Conservation (phyloP, 2,113 vertebrate species). For the Hiodon tergisus region DNA sequence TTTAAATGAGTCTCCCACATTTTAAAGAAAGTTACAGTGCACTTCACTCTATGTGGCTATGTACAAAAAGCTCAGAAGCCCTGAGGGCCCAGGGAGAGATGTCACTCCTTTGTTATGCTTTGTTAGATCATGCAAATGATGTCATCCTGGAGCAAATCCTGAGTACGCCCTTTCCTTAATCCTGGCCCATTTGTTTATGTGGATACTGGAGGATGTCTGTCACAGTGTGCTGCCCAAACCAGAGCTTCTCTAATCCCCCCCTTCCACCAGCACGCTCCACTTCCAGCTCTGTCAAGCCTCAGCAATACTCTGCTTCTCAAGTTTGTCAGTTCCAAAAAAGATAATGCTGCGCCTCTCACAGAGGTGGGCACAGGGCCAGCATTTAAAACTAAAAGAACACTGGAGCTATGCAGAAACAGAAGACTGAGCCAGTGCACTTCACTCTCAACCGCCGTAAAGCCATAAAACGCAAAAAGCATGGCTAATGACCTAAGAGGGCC, state of each 20-base stretch:
- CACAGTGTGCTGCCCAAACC: neutral
- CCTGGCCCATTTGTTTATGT: neutral
- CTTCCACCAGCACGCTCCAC: neutral
- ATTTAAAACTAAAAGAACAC: neutral
- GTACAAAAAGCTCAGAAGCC: too few species aligned
- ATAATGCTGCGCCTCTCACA: neutral
- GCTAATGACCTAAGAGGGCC: too few species aligned
- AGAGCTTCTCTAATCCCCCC: neutral
- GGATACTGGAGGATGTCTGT: neutral
- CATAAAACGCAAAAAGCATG: neutral
- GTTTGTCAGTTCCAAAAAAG: neutral
- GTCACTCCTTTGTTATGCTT: neutral
- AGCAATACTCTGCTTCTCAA: neutral
- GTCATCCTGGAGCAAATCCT: neutral
- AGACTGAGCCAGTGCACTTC: neutral
- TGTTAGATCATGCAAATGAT: neutral
- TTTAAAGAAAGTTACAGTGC: too few species aligned
- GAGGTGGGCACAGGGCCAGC: neutral
- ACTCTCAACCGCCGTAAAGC: neutral
- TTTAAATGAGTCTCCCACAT: too few species aligned
- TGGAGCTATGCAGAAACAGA: neutral
- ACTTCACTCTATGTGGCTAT: too few species aligned
- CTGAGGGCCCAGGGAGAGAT: too few species aligned
- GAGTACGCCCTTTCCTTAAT: neutral
- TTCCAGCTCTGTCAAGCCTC: neutral